phyloP scores from a whole-genome alignment of 2,113 vertebrate species.

The Otocyon megalotis region DNA sequence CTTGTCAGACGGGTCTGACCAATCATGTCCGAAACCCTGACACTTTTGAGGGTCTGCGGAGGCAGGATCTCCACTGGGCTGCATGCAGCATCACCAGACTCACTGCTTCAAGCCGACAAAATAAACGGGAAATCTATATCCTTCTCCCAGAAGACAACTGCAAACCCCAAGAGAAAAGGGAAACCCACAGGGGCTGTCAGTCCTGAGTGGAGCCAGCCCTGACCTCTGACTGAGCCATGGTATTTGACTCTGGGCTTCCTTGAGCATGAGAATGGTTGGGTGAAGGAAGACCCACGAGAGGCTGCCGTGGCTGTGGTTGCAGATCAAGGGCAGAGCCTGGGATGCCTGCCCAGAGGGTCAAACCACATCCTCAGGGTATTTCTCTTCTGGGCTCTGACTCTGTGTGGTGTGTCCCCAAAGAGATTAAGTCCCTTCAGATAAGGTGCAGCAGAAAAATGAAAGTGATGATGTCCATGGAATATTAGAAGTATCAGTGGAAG shows the following conservation, averaged over 20 bases:
- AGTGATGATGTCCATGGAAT: rapidly evolving
- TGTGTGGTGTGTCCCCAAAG: background rate
- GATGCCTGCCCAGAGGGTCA: rapidly evolving
- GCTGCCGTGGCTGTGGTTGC: background rate
- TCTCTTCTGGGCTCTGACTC: background rate
- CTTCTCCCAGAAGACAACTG: background rate
- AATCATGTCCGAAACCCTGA: background rate
- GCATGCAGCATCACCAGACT: too few relatives aligned
- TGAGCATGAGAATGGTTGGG: rapidly evolving
- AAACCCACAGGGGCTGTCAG: rapidly evolving
- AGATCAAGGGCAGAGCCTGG: background rate
- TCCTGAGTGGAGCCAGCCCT: rapidly evolving
- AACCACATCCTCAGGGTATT: too few relatives aligned
- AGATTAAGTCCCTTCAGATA: background rate
- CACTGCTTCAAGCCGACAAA: background rate
- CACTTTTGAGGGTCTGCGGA: background rate
- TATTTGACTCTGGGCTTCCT: background rate
- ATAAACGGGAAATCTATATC: background rate
- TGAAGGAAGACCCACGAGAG: too few relatives aligned
- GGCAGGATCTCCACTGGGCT: rapidly evolving
- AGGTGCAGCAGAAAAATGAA: rapidly evolving
- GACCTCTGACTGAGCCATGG: background rate
- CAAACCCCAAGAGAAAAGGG: rapidly evolving
- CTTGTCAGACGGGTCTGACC: background rate
- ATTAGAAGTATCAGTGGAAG: rapidly evolving